phyloP scores from a whole-genome alignment of 2,888 invertebrate genomes.

The Hypena proboscidalis region DNA sequence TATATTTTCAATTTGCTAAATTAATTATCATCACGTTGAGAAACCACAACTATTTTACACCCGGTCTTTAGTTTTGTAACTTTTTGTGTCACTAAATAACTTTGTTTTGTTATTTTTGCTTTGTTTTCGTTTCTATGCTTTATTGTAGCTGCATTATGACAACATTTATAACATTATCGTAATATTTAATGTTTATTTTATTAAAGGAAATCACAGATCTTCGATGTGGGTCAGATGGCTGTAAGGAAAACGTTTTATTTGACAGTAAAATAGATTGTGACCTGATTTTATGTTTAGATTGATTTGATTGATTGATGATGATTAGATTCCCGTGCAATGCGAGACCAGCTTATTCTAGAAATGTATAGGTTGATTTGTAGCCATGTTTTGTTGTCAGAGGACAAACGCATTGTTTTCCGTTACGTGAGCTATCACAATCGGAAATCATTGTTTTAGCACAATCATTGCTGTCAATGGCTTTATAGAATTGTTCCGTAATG shows the following conservation, averaged over 20 bases:
- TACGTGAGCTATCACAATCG: slow-evolving; percentile 36
- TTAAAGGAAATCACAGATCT: too few species aligned
- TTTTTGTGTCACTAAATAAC: slow-evolving; percentile 19
- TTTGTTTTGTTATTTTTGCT: slow-evolving; percentile 36
- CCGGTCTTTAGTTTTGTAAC: slow-evolving; percentile 31
- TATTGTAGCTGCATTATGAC: slow-evolving; percentile 14
- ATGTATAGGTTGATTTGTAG: too few species aligned
- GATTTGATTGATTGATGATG: too few species aligned
- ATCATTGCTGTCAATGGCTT: slow-evolving; percentile 11
- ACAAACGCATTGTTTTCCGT: slow-evolving; percentile 28
- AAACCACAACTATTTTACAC: slow-evolving; percentile 13
- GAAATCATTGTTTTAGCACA: slow-evolving; percentile 32
- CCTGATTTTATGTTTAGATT: too few species aligned
- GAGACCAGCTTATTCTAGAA: too few species aligned
- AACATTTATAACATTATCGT: neutral
- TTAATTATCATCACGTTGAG: slow-evolving; percentile 33
- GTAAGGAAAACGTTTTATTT: too few species aligned
- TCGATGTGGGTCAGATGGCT: too few species aligned
- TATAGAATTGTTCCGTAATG: slow-evolving; percentile 23
- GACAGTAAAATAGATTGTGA: too few species aligned
- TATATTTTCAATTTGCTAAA: slow-evolving; percentile 9
- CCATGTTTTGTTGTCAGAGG: neutral
- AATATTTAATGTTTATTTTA: slow-evolving; percentile 2
- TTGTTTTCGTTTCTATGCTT: slow-evolving; percentile 36
- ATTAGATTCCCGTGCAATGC: too few species aligned